phyloP scores from a whole-genome alignment of 2,797 vertebrate species.

The Choloepus didactylus region DNA sequence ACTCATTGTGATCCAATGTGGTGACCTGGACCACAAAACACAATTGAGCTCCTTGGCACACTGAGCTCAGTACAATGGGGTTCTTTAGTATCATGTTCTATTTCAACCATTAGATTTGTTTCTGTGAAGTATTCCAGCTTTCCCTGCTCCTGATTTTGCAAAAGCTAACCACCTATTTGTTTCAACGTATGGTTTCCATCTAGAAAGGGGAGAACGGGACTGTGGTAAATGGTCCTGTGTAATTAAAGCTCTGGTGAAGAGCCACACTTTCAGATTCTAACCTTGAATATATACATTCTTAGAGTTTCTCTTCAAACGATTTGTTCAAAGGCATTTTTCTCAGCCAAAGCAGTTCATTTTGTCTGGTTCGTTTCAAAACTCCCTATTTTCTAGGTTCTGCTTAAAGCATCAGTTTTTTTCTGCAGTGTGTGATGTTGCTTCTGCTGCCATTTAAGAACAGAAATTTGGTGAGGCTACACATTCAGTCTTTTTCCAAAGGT shows the following conservation, averaged over 20 bases:
- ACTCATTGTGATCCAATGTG: conserved; percentile 88
- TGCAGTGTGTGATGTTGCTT: background rate
- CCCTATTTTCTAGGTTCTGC: background rate
- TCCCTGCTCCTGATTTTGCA: conserved; percentile 74
- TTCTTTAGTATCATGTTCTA: conserved; percentile 87
- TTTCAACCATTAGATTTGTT: conserved; percentile 84
- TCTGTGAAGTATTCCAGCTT: conserved; percentile 78
- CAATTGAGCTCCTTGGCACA: conserved; percentile 87
- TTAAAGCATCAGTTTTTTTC: background rate
- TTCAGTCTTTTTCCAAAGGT: background rate
- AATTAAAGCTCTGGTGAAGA: background rate
- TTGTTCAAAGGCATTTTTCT: conserved; percentile 43
- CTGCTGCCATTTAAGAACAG: background rate
- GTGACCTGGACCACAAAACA: conserved; percentile 88
- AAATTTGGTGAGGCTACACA: background rate
- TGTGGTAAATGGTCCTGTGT: background rate
- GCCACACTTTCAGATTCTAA: background rate
- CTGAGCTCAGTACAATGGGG: conserved; percentile 82
- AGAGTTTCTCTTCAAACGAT: background rate
- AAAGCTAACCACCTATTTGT: conserved; percentile 72
- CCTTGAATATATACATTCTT: background rate
- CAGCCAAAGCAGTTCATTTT: background rate
- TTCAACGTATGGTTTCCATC: conserved; percentile 56
- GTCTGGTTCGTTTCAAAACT: background rate
- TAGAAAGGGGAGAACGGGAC: background rate